Conservation (phyloP, 2,113 vertebrate genomes). For the Dolichallabes microphthalmus region DNA sequence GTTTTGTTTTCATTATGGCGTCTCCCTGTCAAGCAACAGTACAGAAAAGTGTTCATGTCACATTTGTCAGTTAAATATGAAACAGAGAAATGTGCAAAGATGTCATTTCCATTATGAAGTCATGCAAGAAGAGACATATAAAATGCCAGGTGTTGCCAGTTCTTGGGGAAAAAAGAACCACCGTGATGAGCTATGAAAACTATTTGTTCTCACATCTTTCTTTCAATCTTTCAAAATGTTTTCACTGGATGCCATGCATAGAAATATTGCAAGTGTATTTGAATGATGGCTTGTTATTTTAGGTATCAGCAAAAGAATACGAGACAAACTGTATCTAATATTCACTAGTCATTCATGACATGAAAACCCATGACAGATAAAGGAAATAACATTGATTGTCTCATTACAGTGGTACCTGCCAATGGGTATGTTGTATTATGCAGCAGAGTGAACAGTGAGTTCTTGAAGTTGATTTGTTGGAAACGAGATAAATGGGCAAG, state of each 20-base stretch:
- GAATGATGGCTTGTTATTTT: conserved; percentile 5
- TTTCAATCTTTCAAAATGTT: conserved; percentile 57
- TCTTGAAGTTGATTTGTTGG: too few species aligned
- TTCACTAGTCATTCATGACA: too few species aligned
- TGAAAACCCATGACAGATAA: too few species aligned
- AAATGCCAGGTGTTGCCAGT: conserved; percentile 78
- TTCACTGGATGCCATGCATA: conserved; percentile 34
- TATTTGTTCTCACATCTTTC: conserved; percentile 63
- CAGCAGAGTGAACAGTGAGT: too few species aligned
- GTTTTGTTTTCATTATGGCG: background rate
- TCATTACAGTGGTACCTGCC: too few species aligned
- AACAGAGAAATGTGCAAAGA: conserved; percentile 54
- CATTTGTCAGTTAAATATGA: conserved; percentile 17
- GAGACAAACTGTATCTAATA: background rate
- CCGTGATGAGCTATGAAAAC: conserved; percentile 53
- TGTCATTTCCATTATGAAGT: conserved; percentile 63
- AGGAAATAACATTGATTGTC: too few species aligned
- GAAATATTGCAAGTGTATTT: conserved; percentile 44
- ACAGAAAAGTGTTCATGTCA: background rate
- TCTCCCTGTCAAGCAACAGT: background rate
- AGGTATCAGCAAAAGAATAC: background rate
- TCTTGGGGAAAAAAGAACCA: conserved; percentile 59
- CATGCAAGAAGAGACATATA: conserved; percentile 39
- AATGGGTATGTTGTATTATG: too few species aligned
- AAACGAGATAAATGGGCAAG: too few species aligned